Base-by-base conservation (phyloP, 2,797 vertebrate genomes). In the Ciconia nigra region DNA sequence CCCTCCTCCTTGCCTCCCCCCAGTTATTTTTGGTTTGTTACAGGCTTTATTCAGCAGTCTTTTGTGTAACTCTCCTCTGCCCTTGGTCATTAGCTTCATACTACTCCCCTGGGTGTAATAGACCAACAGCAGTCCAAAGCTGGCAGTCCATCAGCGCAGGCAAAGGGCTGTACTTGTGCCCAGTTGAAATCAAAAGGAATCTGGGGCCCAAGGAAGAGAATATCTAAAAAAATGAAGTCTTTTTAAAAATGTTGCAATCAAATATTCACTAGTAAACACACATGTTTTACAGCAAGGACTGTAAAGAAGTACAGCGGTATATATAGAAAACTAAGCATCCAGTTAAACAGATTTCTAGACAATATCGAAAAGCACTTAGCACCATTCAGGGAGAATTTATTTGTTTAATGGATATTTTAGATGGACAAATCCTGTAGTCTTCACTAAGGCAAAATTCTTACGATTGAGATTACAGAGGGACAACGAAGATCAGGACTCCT, bases 51-150 rank as follows among this genome's bases (percentile, higher is more conserved):
- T 96, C 87, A 69, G 84, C 89, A 83, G 76, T 26, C 84, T 92
- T 94, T 94, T 96, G 82, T 96, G 79, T 28, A 94, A 78, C 58
- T 90, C 57, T 94, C 59, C 70, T 69, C 95, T 94, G 78, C 61
- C 63, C 71, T 87, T 59, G 76, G 92, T 92, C 89, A 88, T 96
- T 87, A 96, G 89, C 76, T 92, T 95, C 84, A 66, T 66, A 54
- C 69, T 70, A n/a, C 72, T 91, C 84, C 85, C 59, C 55, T 0
- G 62, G 20, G 93, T 78, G 58, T 74, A 58, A 78, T 7, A 83
- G 72, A 93, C 92, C 84, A 89, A 83, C 63, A 94, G 87, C 79
- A 93, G 65, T 15, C 73, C n/a, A 57, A 91, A 88, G 54, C 46
- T 21, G 4, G 79, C 65, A 91, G 92, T 39, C 93, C 89, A 87